Base-by-base conservation (phyloP, 2,113 vertebrate species). In the Lota lota region DNA sequence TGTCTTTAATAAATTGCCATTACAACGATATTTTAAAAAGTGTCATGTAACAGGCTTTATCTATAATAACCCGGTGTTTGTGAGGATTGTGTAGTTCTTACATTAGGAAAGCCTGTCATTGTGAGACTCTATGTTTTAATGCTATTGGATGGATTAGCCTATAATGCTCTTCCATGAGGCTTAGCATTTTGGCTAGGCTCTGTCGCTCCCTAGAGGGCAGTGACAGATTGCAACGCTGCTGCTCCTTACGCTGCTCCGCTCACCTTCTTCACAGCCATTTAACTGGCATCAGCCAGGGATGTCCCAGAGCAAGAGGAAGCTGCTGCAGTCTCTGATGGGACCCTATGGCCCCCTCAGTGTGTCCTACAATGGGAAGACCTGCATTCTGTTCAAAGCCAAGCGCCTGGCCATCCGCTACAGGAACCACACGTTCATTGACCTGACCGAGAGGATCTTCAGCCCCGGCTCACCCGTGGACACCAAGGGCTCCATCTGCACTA, bases 381-480 rank as follows among this genome's bases (percentile, higher is more conserved):
- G 97, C 87, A 96, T 99, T 89, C 93, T 98, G 11, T 98, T 99
- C 87, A 95, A 94, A 91, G 94, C 95, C 66, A 98, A 94, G 85
- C 94, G 94, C 72, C 89, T 99, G 83, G 89, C 90, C 63, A 93
- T 99, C 78, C 93, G 93, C 69, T 91, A 96, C 78, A 93, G 93
- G 81, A 97, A 98, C 84, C 94, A 96, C 74, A 94, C 92, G 0
- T 93, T 94, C 68, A 91, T 98, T 79, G 96, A 99, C 76, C 76
- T 98, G 79, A 94, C 94, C 0, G 94, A 96, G 73, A 92, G 85
- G 84, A 84, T 93, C 0, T 93, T 96, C 60, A 93, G 93, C 67
- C 79, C 90, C 69, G 91, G 82, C 12, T 88, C 91, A 18, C 91
- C 88, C 0, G 94, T 98, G 80, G 95, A 98, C 66, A 84, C 91